A percentile compares a stretch with the other conserved stretches of the same genome.
Conservation (phyloP, 2,113 vertebrate species). For the Eurypyga helias region DNA sequence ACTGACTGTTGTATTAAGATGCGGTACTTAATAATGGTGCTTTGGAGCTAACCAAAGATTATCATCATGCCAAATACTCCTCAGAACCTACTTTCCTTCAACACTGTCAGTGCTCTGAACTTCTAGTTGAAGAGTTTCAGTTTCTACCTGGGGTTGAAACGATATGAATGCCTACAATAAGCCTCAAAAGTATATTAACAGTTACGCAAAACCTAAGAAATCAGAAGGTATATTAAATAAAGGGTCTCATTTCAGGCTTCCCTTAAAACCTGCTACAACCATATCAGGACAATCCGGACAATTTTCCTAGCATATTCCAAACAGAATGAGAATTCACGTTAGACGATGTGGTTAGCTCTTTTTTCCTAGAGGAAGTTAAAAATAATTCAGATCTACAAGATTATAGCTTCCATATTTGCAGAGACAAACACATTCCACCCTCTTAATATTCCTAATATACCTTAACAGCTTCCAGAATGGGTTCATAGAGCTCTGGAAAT, state of each 20-base stretch:
- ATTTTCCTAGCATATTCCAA: background rate
- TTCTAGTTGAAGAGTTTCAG: background rate
- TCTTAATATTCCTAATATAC: constrained; percentile 69
- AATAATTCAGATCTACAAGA: background rate
- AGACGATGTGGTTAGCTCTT: background rate
- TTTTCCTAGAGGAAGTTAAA: background rate
- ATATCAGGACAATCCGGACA: background rate
- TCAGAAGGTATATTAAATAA: background rate
- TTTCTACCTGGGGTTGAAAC: background rate
- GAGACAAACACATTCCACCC: background rate
- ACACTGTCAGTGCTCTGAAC: background rate
- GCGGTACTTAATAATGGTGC: background rate
- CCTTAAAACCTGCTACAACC: background rate
- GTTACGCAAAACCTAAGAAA: background rate
- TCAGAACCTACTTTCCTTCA: background rate
- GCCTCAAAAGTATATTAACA: background rate
- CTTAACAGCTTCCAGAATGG: constrained; percentile 93
- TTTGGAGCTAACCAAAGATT: background rate
- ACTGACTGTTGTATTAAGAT: background rate
- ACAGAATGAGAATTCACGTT: background rate
- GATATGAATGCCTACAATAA: background rate
- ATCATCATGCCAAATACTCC: background rate
- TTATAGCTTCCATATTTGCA: background rate
- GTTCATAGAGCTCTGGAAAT: constrained; percentile 97
- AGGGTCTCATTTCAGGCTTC: background rate